Base-by-base conservation (phyloP, 2,113 vertebrate genomes). In the Bujurquina vittata region DNA sequence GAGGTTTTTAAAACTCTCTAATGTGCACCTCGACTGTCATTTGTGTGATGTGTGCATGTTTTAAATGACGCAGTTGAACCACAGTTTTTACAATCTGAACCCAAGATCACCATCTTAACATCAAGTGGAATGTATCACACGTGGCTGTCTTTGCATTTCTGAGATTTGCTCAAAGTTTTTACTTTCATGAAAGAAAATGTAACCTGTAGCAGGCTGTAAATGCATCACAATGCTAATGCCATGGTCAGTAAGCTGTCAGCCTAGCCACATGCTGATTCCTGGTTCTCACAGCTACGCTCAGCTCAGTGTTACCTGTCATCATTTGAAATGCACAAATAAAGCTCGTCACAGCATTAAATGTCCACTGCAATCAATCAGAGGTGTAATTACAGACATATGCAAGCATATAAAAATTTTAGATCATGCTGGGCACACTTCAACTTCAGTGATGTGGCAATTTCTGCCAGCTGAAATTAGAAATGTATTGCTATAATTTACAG, bases 191-290 rank as follows among this genome's bases (percentile, higher is more conserved):
- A 14, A 46, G 18, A 49, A 29, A 29, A 29, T 69, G 37, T 26
- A 49, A 43, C 5, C 11, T 69, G 26, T 29, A 69, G 11, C 18
- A 49, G 9, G 14, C 40, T 69, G 15, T 23, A 49, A 49, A 49
- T 1, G 43, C 18, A 69, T 67, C 0, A 18, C 20, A 4, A 69
- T 10, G 0, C 23, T 69, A 69, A 69, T 49, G 22, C 5, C 18
- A 7, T 2, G 26, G 63, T 7, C 22, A 46, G 29, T 72, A 72
- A 52, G 1, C 43, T 52, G 9, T 23, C 23, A 7, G 43, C 29
- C 23, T 7, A 69, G 17, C 23, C 65, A 29, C 0, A 12, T 49
- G 0, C 23, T 18, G 15, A 4, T 49, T 12, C 43, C 23, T 69
- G 15, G 10, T 49, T 69, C 0, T 10, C 12, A 43, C 35, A 46